These are phyloP conservation scores for Stichodactyla helianthus DNA, from an alignment of 64 coral and sea anemone species.

Conservation along the genomic window DNA sequence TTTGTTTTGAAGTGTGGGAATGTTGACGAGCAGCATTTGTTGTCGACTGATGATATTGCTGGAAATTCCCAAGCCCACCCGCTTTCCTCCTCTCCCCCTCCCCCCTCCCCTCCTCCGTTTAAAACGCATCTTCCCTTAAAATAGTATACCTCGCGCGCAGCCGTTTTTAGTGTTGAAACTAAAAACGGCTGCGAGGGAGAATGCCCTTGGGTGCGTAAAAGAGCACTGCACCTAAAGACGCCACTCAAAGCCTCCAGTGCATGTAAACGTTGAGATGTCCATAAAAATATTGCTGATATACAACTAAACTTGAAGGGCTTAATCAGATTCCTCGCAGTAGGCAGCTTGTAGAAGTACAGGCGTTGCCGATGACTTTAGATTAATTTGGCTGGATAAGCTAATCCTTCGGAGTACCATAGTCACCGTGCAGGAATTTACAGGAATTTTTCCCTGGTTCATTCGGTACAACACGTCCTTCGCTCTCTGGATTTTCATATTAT, in stretches of 20 bases:
- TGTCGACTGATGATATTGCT: too few relatives aligned
- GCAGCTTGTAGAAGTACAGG: neutral
- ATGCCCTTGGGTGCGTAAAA: too few relatives aligned
- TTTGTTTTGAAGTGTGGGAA: too few relatives aligned
- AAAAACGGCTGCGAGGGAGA: too few relatives aligned
- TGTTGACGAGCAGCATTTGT: too few relatives aligned
- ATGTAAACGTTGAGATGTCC: neutral
- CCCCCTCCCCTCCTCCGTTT: too few relatives aligned
- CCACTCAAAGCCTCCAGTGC: neutral
- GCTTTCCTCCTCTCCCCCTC: too few relatives aligned
- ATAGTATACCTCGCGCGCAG: too few relatives aligned
- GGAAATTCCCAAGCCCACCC: too few relatives aligned
- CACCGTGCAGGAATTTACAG: neutral
- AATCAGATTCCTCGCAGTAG: neutral
- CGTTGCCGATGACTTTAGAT: neutral
- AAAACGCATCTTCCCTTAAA: too few relatives aligned
- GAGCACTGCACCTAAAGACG: too few relatives aligned
- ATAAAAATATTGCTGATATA: neutral
- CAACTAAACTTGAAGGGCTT: neutral
- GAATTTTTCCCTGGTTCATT: neutral
- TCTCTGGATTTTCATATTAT: slow-evolving; percentile 9
- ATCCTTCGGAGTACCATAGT: slow-evolving; percentile 16
- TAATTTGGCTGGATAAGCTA: slow-evolving; percentile 2
- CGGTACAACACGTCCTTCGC: neutral
- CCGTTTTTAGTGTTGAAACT: too few relatives aligned